Evolutionary conservation across 2,888 invertebrate species (phyloP).

Genomic region (Lycia hirtaria): DNA sequence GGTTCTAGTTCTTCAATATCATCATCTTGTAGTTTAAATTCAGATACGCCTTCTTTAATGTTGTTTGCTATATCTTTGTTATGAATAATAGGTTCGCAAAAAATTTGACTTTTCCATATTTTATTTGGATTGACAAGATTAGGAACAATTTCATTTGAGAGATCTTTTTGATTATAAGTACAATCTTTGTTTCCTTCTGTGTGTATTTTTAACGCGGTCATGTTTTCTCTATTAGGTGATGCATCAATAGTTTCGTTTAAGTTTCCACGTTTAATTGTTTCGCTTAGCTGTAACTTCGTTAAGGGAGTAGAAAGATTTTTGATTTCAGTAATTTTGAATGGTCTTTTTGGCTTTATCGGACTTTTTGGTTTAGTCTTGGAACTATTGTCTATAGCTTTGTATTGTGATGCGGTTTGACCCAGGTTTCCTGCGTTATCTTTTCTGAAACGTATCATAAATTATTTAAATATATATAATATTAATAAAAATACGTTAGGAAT

Average conservation of each 20-base stretch:
- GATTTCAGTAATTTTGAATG: conserved; percentile 69
- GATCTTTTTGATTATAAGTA: background rate
- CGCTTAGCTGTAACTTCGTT: conserved; percentile 44
- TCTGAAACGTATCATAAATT: conserved; percentile 37
- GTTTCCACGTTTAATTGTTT: conserved; percentile 21
- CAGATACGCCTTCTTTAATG: conserved; percentile 5
- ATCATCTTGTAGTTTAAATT: conserved; percentile 1
- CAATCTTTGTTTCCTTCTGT: background rate
- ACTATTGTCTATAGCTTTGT: conserved; percentile 16
- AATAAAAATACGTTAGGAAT: background rate
- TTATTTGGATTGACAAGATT: background rate
- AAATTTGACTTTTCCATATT: background rate
- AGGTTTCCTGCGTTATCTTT: conserved; percentile 29
- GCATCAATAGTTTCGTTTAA: background rate
- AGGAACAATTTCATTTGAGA: background rate
- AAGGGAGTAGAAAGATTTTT: conserved; percentile 53
- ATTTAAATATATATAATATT: background rate
- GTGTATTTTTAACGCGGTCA: background rate
- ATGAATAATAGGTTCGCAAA: background rate
- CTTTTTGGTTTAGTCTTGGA: background rate
- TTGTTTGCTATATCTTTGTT: background rate
- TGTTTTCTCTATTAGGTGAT: background rate
- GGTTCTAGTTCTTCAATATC: conserved; percentile 9
- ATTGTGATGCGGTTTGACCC: conserved; percentile 18
- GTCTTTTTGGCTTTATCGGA: conserved; percentile 52